phyloP scores from a whole-genome alignment of 2,888 invertebrate species.

The Aproaerema taeniolella region DNA sequence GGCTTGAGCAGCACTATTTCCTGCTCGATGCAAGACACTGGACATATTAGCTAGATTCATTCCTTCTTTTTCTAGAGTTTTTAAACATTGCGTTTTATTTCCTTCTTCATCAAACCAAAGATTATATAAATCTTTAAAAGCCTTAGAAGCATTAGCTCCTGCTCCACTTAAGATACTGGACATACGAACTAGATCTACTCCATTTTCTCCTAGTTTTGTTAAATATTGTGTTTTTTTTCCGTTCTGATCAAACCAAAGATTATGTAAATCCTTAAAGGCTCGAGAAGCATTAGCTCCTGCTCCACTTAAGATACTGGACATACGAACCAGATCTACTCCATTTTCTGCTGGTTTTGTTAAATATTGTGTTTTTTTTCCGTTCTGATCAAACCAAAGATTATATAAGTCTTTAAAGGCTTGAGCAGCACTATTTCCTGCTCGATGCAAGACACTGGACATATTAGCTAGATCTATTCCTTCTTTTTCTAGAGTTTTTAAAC shows the following conservation, averaged over 20 bases:
- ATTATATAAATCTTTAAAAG: no score
- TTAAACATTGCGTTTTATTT: no score
- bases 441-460: slow-evolving; percentile 29
- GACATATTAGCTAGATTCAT: slow-evolving; percentile 11
- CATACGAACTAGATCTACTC: slow-evolving; percentile 11
- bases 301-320: slow-evolving; percentile 29
- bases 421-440: slow-evolving; percentile 27
- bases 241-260: slow-evolving; percentile 28
- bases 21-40: slow-evolving; percentile 22
- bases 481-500: no score
- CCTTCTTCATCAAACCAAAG: no score
- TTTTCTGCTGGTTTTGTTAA: slow-evolving; percentile 19
- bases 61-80: no score
- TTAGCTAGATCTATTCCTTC: no score
- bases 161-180: slow-evolving; percentile 26
- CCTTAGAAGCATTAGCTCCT: no score
- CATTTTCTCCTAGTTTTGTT: slow-evolving; percentile 20
- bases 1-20: slow-evolving; percentile 15
- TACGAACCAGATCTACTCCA: slow-evolving; percentile 19
- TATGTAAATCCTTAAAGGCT: slow-evolving; percentile 32
- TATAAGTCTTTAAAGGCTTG: slow-evolving; percentile 28
- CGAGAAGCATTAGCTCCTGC: slow-evolving; percentile 26
- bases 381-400: slow-evolving; percentile 27
- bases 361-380: slow-evolving; percentile 22
- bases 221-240: slow-evolving; percentile 25